phyloP scores from a whole-genome alignment of 2,797 vertebrate species.

The Odontamblyopus rebecca region DNA sequence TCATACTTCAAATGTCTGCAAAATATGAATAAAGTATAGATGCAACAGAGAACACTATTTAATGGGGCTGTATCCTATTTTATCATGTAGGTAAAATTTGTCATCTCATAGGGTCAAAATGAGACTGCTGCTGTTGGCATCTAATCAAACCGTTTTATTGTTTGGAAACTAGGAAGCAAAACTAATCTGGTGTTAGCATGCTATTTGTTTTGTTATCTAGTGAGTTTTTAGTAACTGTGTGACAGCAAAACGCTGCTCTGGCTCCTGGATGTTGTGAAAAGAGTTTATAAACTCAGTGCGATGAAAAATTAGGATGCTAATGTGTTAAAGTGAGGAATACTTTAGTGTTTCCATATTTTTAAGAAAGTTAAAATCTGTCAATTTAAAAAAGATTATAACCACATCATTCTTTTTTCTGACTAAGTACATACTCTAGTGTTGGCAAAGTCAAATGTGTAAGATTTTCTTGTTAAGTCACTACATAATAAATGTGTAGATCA shows the following conservation, averaged over 20 bases:
- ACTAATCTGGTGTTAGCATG: not conserved
- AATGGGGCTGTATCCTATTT: too few species aligned
- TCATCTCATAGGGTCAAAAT: not conserved
- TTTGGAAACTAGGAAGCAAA: not conserved
- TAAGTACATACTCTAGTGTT: too few species aligned
- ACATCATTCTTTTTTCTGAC: too few species aligned
- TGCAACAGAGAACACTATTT: not conserved
- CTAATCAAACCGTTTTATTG: not conserved
- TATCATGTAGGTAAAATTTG: not conserved
- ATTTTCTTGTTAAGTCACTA: not conserved
- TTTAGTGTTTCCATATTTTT: not conserved
- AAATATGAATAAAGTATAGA: too few species aligned
- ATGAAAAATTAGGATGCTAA: not conserved
- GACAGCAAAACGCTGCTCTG: not conserved
- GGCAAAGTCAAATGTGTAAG: not conserved
- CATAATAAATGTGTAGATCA: conserved; percentile 18
- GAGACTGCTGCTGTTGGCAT: not conserved
- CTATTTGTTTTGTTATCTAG: not conserved
- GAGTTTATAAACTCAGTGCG: not conserved
- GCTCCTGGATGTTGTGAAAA: not conserved
- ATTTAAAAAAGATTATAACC: too few species aligned
- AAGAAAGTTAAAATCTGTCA: too few species aligned
- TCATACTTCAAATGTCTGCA: not conserved
- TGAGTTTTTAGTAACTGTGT: not conserved
- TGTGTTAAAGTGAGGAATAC: not conserved